Percentiles rank a stretch among this genome's conserved stretches.
Evolutionary conservation across 2,797 vertebrate species (phyloP).

Genomic region (Anabacerthia variegaticeps): DNA sequence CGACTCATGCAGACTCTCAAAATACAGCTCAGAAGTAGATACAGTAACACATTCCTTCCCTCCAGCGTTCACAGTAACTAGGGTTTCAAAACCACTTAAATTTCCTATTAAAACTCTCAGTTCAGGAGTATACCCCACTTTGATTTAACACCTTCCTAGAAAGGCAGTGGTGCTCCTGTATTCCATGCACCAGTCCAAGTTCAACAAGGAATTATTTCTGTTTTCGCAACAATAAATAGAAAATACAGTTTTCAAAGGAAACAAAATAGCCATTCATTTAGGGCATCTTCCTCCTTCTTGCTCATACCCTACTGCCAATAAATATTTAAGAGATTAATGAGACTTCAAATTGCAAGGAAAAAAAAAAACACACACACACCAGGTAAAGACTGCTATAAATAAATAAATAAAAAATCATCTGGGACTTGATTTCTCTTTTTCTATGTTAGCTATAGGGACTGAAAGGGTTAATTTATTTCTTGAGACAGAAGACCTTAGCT

Average conservation of each 20-base stretch:
- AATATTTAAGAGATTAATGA: background rate
- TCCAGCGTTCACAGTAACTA: constrained; percentile 35
- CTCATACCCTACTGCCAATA: background rate
- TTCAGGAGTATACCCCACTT: background rate
- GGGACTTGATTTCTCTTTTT: background rate
- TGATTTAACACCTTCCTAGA: background rate
- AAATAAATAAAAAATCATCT: too few species aligned
- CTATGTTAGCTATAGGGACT: background rate
- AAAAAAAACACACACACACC: background rate
- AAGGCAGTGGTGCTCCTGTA: background rate
- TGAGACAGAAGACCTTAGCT: constrained; percentile 39
- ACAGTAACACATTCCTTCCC: constrained; percentile 51
- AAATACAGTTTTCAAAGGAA: background rate
- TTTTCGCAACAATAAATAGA: background rate
- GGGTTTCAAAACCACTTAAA: constrained; percentile 49
- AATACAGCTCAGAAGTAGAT: constrained; percentile 30
- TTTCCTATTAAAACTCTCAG: constrained; percentile 50
- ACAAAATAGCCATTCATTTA: background rate
- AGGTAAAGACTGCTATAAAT: background rate
- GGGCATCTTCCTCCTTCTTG: background rate
- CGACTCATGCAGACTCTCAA: constrained; percentile 51
- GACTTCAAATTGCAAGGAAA: background rate
- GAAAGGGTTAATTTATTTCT: constrained; percentile 48
- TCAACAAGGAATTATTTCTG: background rate
- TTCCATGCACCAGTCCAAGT: background rate